Evolutionary conservation across 1,140 invertebrate genomes (phyloP).

Genomic region (Luehdorfia chinensis): DNA sequence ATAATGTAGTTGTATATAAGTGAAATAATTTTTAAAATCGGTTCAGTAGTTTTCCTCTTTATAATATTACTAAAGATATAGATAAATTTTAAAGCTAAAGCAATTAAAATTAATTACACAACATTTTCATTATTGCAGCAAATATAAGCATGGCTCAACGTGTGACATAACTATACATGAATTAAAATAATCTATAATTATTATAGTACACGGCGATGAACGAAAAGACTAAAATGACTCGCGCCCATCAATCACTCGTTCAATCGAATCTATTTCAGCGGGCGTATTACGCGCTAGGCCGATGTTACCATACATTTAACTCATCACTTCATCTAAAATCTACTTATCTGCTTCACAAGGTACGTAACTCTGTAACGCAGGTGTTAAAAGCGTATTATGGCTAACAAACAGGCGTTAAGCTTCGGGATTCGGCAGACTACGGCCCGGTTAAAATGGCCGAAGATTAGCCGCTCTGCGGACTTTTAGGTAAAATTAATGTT

Average conservation of each 20-base stretch:
- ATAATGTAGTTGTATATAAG: too few relatives aligned
- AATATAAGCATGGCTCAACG: too few relatives aligned
- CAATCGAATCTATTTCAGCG: conserved; percentile 33
- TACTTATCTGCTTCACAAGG: conserved; percentile 57
- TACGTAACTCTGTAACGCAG: conserved; percentile 63
- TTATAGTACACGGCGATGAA: too few relatives aligned
- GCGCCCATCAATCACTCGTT: conserved; percentile 32
- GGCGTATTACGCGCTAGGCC: conserved; percentile 20
- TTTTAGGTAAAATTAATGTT: conserved; percentile 54
- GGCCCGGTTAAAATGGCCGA: conserved; percentile 54
- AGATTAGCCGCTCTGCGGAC: conserved; percentile 55
- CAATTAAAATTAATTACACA: too few relatives aligned
- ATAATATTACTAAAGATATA: too few relatives aligned
- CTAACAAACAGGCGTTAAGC: conserved; percentile 72
- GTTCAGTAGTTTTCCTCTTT: too few relatives aligned
- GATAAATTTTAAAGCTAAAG: too few relatives aligned
- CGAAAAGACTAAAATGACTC: too few relatives aligned
- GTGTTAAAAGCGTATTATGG: conserved; percentile 72
- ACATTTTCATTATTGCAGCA: too few relatives aligned
- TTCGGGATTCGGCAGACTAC: conserved; percentile 56
- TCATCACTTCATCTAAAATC: conserved; percentile 51
- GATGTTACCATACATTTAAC: conserved; percentile 33
- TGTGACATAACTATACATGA: too few relatives aligned
- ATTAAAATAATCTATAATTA: too few relatives aligned
- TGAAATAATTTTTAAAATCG: too few relatives aligned